Evolutionary conservation across 2,888 invertebrate species (phyloP), one percentile per base, ranked within the genome.

Genomic region (Dorcus hopei): DNA sequence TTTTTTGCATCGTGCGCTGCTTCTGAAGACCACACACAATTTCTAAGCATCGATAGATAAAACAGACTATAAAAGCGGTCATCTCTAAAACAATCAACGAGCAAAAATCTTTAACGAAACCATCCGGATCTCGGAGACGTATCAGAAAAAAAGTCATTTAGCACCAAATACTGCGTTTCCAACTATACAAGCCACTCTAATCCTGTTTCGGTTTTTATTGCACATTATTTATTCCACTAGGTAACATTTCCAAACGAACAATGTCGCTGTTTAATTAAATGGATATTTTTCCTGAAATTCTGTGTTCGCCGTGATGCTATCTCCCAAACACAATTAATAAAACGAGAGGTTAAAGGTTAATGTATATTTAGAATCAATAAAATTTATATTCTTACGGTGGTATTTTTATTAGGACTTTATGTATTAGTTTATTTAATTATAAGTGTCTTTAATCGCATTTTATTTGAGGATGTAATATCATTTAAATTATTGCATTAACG

Each of bases 21-120:
- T 56, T 48, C 40, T 42, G 48, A 19, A 59, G 65, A 67, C 65
- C 65, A 65, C 67, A 67, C 67, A 61, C 61, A 56, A 52, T 57
- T 63, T 62, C 58, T 65, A 61, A 54, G 52, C 65, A 64, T 49
- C 41, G 59, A 57, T 64, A 64, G 62, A 67, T 65, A 65, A 67
- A 65, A 61, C 55, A 54, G 52, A 47, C 54, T 59, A 57, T 61
- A 61, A 54, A 62, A 58, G 57, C 58, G 58, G 58, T 57, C 58
- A 61, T 61, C 54, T 59, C 58, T 59, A 57, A 26, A 64, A 61
- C 62, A 49, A 40, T 40, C 38, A 50, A 50, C 42, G 50, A 50
- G 50, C 54, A 47, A 19, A 38, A 38, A 42, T 50, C 56, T 48
- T 54, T 48, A 55, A 55, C 49, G 49, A 55, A 55, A 48, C 38